Conservation (phyloP, 2,888 invertebrate genomes). For the Craniophora ligustri region DNA sequence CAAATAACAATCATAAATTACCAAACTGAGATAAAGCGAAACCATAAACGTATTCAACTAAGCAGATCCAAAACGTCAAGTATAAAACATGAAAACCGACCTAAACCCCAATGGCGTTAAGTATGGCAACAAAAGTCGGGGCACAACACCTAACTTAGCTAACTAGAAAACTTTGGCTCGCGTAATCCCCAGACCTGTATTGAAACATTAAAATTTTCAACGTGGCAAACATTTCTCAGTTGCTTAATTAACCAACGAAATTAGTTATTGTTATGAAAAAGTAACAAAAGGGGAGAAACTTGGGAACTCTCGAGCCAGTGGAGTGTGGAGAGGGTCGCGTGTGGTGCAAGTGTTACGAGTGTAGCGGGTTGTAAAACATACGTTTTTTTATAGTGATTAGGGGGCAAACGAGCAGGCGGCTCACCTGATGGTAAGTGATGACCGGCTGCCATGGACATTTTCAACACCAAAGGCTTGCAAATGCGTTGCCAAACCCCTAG, state of each 20-base stretch:
- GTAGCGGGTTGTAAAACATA: conserved; percentile 32
- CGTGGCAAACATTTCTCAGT: conserved; percentile 66
- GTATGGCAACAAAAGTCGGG: conserved; percentile 33
- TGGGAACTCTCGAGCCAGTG: conserved; percentile 62
- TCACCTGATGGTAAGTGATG: too few relatives aligned
- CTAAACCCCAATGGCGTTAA: conserved; percentile 43
- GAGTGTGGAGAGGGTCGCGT: conserved; percentile 51
- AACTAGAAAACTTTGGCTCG: conserved; percentile 54
- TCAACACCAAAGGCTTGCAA: too few relatives aligned
- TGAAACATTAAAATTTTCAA: conserved; percentile 65
- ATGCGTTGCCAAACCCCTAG: too few relatives aligned
- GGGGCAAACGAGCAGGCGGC: too few relatives aligned
- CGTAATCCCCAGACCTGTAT: conserved; percentile 62
- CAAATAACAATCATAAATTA: conserved; percentile 10
- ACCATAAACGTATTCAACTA: conserved; percentile 1
- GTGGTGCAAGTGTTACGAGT: conserved; percentile 22
- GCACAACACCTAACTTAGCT: conserved; percentile 40
- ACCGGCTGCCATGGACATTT: too few relatives aligned
- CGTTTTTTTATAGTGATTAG: not conserved
- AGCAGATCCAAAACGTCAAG: conserved; percentile 37
- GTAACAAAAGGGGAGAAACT: conserved; percentile 68
- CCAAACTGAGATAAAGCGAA: conserved; percentile 5
- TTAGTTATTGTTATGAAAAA: conserved; percentile 81
- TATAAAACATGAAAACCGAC: conserved; percentile 32
- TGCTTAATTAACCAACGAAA: conserved; percentile 77